A percentile compares a stretch with the other conserved stretches of the same genome.
Evolutionary conservation across 2,797 vertebrate species (phyloP).

Genomic region (Cacajao melanocephalus): DNA sequence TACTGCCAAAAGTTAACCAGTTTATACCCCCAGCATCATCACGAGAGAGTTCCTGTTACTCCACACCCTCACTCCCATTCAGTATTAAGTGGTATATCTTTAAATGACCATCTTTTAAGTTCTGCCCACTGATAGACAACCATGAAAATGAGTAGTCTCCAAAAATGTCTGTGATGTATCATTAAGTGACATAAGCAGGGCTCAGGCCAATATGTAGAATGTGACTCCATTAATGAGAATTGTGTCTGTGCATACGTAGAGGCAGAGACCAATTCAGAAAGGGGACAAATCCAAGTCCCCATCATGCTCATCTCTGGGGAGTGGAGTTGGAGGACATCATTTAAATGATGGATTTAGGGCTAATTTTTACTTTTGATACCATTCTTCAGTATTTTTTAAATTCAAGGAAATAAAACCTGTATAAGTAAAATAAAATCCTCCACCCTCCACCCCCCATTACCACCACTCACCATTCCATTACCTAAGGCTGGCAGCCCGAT

Average conservation of each 20-base stretch:
- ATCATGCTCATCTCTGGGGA: not conserved
- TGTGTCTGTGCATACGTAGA: not conserved
- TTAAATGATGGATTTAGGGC: not conserved
- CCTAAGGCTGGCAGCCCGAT: not conserved
- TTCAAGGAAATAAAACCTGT: not conserved
- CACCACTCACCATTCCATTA: not conserved
- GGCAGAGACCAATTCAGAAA: not conserved
- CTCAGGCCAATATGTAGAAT: not conserved
- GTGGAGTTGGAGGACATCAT: not conserved
- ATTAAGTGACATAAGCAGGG: not conserved
- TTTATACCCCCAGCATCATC: not conserved
- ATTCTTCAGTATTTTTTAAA: not conserved
- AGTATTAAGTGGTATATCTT: not conserved
- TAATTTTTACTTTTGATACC: constrained; percentile 6
- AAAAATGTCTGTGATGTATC: not conserved
- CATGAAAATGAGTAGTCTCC: not conserved
- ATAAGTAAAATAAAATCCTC: not conserved
- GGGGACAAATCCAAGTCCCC: not conserved
- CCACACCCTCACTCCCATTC: not conserved
- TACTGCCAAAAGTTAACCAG: not conserved
- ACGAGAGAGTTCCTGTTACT: not conserved
- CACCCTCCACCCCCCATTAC: not conserved
- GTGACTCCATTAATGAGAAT: not conserved
- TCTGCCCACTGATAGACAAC: not conserved
- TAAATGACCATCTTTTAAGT: not conserved